phyloP scores from a whole-genome alignment of 1,140 invertebrate species.

The Drosophila yakuba region DNA sequence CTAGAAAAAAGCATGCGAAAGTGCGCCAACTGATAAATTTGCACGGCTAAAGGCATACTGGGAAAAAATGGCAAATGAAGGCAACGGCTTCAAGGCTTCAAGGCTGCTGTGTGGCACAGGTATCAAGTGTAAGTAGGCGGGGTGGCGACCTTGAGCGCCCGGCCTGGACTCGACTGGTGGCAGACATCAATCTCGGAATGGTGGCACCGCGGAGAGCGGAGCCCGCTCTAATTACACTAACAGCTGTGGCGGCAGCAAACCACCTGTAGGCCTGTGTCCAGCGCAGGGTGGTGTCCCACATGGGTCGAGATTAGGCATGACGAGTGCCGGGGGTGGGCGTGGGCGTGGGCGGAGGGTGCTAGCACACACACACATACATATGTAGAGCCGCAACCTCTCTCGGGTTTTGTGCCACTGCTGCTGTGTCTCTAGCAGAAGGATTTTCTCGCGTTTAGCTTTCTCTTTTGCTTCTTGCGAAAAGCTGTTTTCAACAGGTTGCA shows the following conservation, averaged over 20 bases:
- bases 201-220: background rate
- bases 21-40: conserved; percentile 65
- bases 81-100: conserved; percentile 43
- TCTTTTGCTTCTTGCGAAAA: conserved; percentile 9
- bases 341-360: background rate
- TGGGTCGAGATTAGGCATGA: conserved; percentile 14
- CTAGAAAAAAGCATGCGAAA: conserved; percentile 67
- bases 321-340: too few relatives aligned
- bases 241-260: conserved; percentile 38
- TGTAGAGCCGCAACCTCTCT: background rate
- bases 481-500: conserved; percentile 68
- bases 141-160: conserved; percentile 44
- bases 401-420: background rate
- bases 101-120: conserved; percentile 21
- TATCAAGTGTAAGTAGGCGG: conserved; percentile 16
- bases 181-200: conserved; percentile 37
- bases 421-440: conserved; percentile 44
- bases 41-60: conserved; percentile 23
- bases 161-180: conserved; percentile 12
- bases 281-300: conserved; percentile 14
- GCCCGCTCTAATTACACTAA: conserved; percentile 32
- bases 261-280: conserved; percentile 54
- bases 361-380: background rate
- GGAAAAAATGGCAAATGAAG: conserved; percentile 1
- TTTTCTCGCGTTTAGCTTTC: conserved; percentile 71